Conservation (phyloP, 2,113 vertebrate genomes). For the Phaethon lepturus region DNA sequence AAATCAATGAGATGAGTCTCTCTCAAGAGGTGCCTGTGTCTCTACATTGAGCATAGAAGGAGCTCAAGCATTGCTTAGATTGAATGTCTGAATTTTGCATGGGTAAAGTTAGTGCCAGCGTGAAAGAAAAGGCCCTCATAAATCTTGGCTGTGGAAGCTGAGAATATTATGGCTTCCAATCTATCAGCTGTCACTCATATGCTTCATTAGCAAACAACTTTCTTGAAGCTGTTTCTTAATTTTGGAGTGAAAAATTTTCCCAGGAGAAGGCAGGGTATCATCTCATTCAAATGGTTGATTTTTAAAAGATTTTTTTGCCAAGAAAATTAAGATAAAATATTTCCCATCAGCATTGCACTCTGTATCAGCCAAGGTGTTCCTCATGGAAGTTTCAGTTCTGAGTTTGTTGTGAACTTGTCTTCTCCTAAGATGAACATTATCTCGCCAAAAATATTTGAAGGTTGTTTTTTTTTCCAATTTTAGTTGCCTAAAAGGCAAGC, state of each 20-base stretch:
- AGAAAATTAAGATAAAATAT: not conserved
- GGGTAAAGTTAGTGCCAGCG: not conserved
- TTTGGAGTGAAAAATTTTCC: not conserved
- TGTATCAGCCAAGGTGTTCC: not conserved
- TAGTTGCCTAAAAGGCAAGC: not conserved
- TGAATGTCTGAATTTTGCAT: not conserved
- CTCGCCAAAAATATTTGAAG: not conserved
- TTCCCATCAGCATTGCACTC: not conserved
- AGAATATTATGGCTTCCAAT: not conserved
- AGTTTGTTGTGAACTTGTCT: not conserved
- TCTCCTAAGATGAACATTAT: not conserved
- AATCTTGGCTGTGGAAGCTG: not conserved
- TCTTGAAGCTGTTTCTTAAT: not conserved
- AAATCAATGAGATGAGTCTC: not conserved
- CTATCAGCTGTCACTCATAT: not conserved
- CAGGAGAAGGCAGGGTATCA: not conserved
- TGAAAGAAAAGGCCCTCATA: not conserved
- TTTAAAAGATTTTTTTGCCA: not conserved
- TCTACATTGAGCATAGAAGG: not conserved
- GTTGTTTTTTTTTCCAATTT: not conserved
- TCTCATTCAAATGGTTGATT: not conserved
- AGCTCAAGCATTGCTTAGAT: not conserved
- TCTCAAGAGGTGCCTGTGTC: not conserved
- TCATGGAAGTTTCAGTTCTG: not conserved
- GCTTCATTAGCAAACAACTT: not conserved